Base-by-base conservation (phyloP, 2,888 invertebrate species). In the Sclerodermus sp. region DNA sequence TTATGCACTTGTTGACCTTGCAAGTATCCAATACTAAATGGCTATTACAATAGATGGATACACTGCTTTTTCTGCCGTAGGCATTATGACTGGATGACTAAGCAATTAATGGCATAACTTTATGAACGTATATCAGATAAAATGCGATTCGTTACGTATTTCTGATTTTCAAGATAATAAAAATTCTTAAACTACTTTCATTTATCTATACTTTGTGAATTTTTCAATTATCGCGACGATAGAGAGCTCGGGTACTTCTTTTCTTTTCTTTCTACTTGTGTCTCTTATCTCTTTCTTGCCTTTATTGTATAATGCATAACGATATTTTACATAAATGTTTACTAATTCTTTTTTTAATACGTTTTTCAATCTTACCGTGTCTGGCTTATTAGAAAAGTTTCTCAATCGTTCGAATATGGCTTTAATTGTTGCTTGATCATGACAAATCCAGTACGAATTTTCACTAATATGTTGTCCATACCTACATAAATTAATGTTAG, bases 391-490 rank as follows among this genome's bases (percentile, higher is more conserved):
- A 31, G 83, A 79, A 60, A 83, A 91, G 76, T 90, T 91, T 54
- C 97, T 83, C 29, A 98, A 83, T 47, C 89, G 81, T 6, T 90
- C 82, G 76, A 98, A 98, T 74, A 98, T 91, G 48, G 77, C 78
- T 59, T 83, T 83, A 45, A 92, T 90, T 9, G 82, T 81, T 1
- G 80, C 77, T 1, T 85, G 82, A 17, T 96, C 90, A 69, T 91
- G 82, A 75, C 95, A 94, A 54, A 94, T 84, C 80, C 87, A 95
- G 79, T 99, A 99, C 0, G 93, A 92, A 79, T 93, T 94, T 56
- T 87, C 83, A 6, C 89, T 88, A 23, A 92, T 83, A 79, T 99
- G 98, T 78, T 88, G 89, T 0, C 99, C 99, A 77, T 93, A 97
- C 51, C 86, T 87, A 63, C 14, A 52, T 43, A 44, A 53, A 8